These are phyloP conservation scores for Drosophila nikananu DNA, from an alignment of 1,140 invertebrate species.

Conservation along the genomic window DNA sequence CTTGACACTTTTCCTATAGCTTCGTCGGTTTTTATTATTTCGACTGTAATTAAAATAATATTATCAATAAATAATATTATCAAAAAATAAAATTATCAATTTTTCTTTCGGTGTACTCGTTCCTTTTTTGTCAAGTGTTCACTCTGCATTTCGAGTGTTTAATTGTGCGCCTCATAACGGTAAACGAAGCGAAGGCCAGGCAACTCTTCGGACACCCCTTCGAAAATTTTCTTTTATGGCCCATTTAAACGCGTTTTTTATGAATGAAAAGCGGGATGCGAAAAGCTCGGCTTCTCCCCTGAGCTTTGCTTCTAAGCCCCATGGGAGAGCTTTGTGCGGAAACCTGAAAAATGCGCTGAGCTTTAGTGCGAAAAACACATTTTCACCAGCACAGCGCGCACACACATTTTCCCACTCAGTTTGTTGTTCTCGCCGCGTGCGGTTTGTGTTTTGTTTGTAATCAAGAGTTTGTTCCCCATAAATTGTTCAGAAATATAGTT, in stretches of 20 bases:
- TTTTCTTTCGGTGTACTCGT: conserved; percentile 8
- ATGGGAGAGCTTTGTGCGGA: conserved; percentile 32
- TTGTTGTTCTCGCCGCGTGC: conserved; percentile 48
- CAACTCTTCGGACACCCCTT: conserved; percentile 1
- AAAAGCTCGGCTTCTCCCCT: conserved; percentile 39
- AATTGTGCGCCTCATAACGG: conserved; percentile 48
- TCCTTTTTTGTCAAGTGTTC: conserved; percentile 13
- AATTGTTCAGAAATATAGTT: conserved; percentile 17
- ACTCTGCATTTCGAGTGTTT: conserved; percentile 47
- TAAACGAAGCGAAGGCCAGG: conserved; percentile 19
- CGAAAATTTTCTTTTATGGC: background rate
- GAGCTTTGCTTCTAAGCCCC: conserved; percentile 30
- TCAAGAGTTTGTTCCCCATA: conserved; percentile 1
- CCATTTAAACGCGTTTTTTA: conserved; percentile 14
- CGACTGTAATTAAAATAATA: background rate
- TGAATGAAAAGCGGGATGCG: conserved; percentile 44
- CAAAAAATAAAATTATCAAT: no score
- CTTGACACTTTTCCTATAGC: no score
- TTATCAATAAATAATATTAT: no score
- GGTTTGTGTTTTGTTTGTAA: conserved; percentile 34
- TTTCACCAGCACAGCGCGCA: conserved; percentile 11
- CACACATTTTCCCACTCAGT: conserved; percentile 50
- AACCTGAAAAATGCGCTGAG: conserved; percentile 38
- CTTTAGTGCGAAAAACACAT: conserved; percentile 48
- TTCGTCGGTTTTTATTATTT: no score